Base-by-base conservation (phyloP, 2,888 invertebrate genomes). In the Nemoura dubitans region DNA sequence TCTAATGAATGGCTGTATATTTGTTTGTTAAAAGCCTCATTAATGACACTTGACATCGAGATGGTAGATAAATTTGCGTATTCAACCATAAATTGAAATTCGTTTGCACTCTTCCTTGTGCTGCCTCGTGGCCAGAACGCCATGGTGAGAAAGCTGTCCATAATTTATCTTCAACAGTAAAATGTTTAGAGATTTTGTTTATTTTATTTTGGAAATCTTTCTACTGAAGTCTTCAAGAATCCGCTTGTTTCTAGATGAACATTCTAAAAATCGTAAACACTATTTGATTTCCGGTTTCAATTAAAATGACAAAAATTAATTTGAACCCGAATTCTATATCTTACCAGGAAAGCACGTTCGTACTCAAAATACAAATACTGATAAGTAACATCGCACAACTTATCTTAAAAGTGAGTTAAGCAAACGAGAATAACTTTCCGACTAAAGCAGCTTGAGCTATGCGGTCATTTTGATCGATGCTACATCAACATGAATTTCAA, bases 41-140 rank as follows among this genome's bases (percentile, higher is more conserved):
- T 81, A 81, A 81, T 81, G 81, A 21, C 81, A 16, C 81, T 81
- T n/a, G 21, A 81, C 81, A 29, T 81, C 29, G 28, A 81, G 81
- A 30, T 81, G 28, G 30, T 30, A 81, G 81, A 81, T 81, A 30
- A 14, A 81, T 81, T n/a, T 30, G 30, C 16, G 81, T 30, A 30
- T 81, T 81, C 81, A 81, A 27, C 29, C 29, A 81, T 30, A 30
- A 29, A 81, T n/a, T n/a, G 30, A 81, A 81, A 29, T 30, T 30
- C 81, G 30, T 29, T 81, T 81, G 30, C 81, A 21, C 59, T 59
- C 21, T 36, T 36, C 36, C 36, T 59, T 59, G n/a, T n/a, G 21
- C 59, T 7, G 59, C 14, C 10, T 59, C 59, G 10, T 59, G 16
- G 30, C 10, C 27, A 81, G 81, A 81, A 81, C 28, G 28, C n/a